A percentile compares a stretch with the other conserved stretches of the same genome.
Evolutionary conservation across 2,797 vertebrate species (phyloP).

Genomic region (Esox masquinongy): DNA sequence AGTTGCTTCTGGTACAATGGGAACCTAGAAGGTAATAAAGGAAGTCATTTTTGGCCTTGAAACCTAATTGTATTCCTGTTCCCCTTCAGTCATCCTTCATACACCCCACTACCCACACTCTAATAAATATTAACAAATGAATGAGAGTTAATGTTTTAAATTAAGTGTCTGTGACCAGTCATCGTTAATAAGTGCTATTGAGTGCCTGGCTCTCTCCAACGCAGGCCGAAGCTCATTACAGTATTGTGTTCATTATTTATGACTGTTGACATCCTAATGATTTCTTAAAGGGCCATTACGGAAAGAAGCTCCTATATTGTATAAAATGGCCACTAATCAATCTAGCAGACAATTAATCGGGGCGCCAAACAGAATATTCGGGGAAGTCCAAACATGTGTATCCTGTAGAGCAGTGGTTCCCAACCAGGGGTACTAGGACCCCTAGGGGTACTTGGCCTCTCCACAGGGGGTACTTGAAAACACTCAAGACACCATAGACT

Average conservation of each 20-base stretch:
- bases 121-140: conserved; percentile 80
- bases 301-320: conserved; percentile 53
- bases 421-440: no score
- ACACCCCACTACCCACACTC: conserved; percentile 38
- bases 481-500: no score
- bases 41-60: conserved; percentile 60
- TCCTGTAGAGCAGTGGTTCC: no score
- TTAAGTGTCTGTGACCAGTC: conserved; percentile 72
- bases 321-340: conserved; percentile 65
- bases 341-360: conserved; percentile 54
- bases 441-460: no score
- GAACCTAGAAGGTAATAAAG: conserved; percentile 50
- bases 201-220: conserved; percentile 59
- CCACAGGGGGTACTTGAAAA: no score
- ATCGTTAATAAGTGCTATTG: conserved; percentile 71
- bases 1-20: conserved; percentile 21
- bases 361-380: conserved; percentile 40
- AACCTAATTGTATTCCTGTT: conserved; percentile 62
- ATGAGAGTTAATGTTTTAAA: conserved; percentile 74
- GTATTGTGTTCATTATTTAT: conserved; percentile 77
- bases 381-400: conserved; percentile 29
- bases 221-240: conserved; percentile 67
- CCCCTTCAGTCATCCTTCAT: conserved; percentile 62
- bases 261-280: conserved; percentile 76
- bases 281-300: conserved; percentile 75